Percentiles rank a stretch among this genome's conserved stretches.
These are phyloP conservation scores for Capitulum mitella DNA, from an alignment of 2,888 invertebrate genomes.

Conservation along the genomic window DNA sequence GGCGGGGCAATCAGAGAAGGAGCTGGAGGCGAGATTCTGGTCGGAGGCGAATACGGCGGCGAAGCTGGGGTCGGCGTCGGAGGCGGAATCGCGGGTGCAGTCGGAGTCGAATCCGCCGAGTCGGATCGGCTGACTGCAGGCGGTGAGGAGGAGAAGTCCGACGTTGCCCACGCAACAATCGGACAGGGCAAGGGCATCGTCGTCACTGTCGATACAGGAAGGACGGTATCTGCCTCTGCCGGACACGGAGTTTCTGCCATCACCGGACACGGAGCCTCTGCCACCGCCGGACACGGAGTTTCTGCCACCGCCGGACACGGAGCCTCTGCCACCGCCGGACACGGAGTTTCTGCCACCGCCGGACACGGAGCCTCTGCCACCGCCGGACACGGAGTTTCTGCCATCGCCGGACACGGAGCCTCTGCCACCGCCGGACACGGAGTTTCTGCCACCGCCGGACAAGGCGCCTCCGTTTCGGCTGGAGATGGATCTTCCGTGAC, in stretches of 20 bases:
- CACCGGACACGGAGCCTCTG: background rate
- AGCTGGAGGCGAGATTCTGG: no score
- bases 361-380: background rate
- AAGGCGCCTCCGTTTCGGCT: background rate
- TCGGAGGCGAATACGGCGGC: background rate
- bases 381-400: background rate
- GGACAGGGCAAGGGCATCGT: background rate
- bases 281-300: background rate
- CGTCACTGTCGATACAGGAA: background rate
- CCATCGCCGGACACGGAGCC: background rate
- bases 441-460: background rate
- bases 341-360: background rate
- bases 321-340: background rate
- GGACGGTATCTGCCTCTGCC: background rate
- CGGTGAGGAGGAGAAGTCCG: background rate
- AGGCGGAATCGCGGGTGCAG: no score
- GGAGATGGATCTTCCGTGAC: background rate
- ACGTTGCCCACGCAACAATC: background rate
- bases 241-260: background rate
- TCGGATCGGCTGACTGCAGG: no score
- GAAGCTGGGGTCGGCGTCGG: background rate
- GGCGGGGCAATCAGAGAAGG: background rate
- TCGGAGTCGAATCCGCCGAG: no score
- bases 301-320: background rate
- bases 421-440: background rate